A percentile compares a stretch with the other conserved stretches of the same genome.
These are phyloP conservation scores for Poecilia picta DNA, from an alignment of 2,797 vertebrate species.

Conservation along the genomic window DNA sequence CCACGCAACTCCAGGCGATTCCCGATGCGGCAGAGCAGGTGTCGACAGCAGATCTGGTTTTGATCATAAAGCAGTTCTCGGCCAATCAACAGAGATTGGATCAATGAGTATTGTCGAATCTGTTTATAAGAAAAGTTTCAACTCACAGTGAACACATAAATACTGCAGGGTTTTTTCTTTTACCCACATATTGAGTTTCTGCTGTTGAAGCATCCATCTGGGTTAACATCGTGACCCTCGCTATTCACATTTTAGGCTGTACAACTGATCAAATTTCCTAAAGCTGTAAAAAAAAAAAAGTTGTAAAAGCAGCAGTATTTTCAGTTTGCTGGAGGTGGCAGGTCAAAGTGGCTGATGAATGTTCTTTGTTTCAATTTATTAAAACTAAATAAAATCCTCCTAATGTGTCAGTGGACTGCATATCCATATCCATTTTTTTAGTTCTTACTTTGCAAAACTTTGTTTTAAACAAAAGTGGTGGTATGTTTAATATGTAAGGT, in stretches of 20 bases:
- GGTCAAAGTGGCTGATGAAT: neutral
- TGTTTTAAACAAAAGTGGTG: no score
- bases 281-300: no score
- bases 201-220: neutral
- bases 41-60: constrained; percentile 53
- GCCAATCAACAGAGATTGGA: constrained; percentile 27
- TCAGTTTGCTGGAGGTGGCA: neutral
- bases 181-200: neutral
- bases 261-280: neutral
- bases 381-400: no score
- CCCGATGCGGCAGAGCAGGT: constrained; percentile 30
- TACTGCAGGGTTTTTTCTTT: neutral
- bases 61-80: constrained; percentile 28
- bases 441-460: no score
- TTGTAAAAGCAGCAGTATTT: neutral
- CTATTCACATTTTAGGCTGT: neutral
- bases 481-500: no score
- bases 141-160: neutral
- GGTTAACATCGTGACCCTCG: neutral
- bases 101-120: neutral
- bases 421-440: no score
- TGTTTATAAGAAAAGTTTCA: neutral
- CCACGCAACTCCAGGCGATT: constrained; percentile 42
- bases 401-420: no score
- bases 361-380: no score